These are phyloP conservation scores for Drosophila melanosoma DNA, from an alignment of 2,888 invertebrate species.

Conservation along the genomic window DNA sequence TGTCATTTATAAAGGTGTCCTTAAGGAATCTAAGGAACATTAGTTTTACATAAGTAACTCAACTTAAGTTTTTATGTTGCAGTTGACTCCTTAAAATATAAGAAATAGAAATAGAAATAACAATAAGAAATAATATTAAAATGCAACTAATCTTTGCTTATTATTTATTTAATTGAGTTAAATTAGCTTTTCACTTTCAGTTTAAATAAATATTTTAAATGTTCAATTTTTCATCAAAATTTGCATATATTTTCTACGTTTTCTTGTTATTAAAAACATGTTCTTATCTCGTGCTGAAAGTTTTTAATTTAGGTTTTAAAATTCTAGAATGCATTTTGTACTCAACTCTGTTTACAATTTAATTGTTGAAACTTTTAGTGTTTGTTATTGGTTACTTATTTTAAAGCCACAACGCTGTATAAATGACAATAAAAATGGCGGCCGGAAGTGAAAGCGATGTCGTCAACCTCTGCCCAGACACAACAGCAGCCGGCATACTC, in stretches of 20 bases:
- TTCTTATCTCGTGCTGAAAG: not conserved
- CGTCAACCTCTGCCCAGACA: constrained; percentile 33
- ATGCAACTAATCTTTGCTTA: not conserved
- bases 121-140: not conserved
- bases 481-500: constrained; percentile 15
- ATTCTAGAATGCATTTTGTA: not conserved
- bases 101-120: not conserved
- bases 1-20: not conserved
- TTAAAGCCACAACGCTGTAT: not conserved
- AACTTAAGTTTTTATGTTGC: not conserved
- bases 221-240: not conserved
- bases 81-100: not conserved
- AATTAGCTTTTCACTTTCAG: not conserved
- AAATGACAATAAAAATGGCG: constrained; percentile 14
- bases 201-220: not conserved
- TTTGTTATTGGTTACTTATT: not conserved
- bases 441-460: constrained; percentile 19
- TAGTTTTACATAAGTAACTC: not conserved
- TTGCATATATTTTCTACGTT: not conserved
- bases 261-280: not conserved
- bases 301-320: not conserved
- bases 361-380: not conserved
- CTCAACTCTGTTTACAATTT: not conserved
- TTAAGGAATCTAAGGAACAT: not conserved
- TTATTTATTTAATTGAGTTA: not conserved